These are phyloP conservation scores for Heteronetta atricapilla DNA, from an alignment of 2,113 vertebrate genomes.

Conservation along the genomic window DNA sequence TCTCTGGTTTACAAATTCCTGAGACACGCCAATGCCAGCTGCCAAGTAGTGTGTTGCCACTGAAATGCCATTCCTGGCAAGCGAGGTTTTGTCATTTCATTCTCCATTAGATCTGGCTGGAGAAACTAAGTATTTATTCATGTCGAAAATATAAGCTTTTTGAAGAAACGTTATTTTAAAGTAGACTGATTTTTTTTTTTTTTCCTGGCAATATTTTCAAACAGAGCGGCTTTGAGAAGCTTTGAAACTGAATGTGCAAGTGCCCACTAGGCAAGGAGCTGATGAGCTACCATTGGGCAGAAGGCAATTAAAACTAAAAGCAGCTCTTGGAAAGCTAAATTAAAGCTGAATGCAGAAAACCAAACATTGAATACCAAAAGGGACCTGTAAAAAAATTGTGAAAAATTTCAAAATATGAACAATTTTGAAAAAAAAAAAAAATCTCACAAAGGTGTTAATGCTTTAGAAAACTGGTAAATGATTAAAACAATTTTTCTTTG, in stretches of 20 bases:
- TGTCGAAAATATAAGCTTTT: conserved; percentile 10
- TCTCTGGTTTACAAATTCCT: not conserved
- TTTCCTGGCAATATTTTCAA: conserved; percentile 21
- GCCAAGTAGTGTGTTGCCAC: not conserved
- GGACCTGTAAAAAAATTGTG: not conserved
- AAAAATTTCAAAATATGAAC: not conserved
- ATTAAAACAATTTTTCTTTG: not conserved
- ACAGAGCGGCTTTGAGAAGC: conserved; percentile 37
- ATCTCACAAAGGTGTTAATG: not conserved
- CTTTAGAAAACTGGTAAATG: not conserved
- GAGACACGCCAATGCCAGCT: not conserved
- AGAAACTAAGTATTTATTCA: conserved; percentile 2
- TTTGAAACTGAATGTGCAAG: conserved; percentile 42
- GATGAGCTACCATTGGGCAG: not conserved
- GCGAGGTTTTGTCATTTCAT: conserved; percentile 6
- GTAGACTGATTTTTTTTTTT: not conserved
- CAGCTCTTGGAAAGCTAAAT: conserved; percentile 6
- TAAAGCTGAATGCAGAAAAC: not conserved
- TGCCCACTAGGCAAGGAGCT: conserved; percentile 32
- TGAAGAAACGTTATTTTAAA: conserved; percentile 8
- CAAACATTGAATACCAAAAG: not conserved
- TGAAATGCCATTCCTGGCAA: conserved; percentile 8
- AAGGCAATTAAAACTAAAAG: conserved; percentile 18
- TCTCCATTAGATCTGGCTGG: not conserved
- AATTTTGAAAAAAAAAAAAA: not conserved